A percentile compares a stretch with the other conserved stretches of the same genome.
phyloP scores from a whole-genome alignment of 2,113 vertebrate genomes.

The Cettia cetti region DNA sequence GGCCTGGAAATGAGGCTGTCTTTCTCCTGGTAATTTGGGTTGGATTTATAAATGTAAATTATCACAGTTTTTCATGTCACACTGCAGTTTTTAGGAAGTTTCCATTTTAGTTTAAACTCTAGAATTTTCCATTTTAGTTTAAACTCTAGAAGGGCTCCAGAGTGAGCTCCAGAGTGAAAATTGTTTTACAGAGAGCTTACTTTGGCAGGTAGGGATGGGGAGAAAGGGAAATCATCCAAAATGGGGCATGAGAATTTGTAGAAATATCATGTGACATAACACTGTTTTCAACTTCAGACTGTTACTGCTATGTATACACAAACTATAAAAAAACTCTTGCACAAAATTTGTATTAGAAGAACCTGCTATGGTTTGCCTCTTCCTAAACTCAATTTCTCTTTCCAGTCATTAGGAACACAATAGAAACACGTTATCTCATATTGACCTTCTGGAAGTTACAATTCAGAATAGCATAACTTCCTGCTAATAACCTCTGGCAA shows the following conservation, averaged over 20 bases:
- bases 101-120: neutral
- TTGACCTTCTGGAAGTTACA: neutral
- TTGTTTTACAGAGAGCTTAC: neutral
- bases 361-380: neutral
- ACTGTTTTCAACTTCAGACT: neutral
- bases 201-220: neutral
- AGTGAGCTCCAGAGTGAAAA: neutral
- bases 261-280: neutral
- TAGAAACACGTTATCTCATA: rapidly evolving
- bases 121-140: no score
- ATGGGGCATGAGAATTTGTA: neutral
- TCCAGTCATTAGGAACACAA: neutral
- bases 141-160: no score
- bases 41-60: neutral
- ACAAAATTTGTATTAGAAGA: neutral
- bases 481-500: neutral
- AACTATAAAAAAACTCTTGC: neutral
- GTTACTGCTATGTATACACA: neutral
- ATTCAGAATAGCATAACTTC: neutral
- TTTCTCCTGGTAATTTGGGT: neutral
- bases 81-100: neutral
- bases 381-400: neutral
- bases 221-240: neutral
- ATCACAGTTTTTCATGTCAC: neutral
- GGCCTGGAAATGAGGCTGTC: neutral